phyloP scores from a whole-genome alignment of 2,113 vertebrate genomes.

The Dolichotis patagonum region DNA sequence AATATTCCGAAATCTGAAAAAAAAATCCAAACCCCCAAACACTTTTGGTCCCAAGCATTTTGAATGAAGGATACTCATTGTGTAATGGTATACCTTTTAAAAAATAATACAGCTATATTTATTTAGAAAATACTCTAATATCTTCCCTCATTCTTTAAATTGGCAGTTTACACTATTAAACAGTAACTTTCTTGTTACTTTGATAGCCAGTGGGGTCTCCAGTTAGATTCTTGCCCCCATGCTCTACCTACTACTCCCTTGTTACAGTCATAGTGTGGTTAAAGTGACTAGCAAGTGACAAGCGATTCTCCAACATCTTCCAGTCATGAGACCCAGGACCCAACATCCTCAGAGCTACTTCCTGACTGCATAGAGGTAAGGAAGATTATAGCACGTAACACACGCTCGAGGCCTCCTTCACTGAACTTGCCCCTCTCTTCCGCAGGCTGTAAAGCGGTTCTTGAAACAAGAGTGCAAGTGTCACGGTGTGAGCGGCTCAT shows the following conservation, averaged over 20 bases:
- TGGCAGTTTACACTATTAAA: background rate
- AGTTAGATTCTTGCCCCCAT: background rate
- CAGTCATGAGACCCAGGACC: background rate
- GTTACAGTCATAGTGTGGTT: background rate
- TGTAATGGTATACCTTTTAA: background rate
- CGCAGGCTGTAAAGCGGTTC: constrained; percentile 95
- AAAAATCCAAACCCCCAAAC: background rate
- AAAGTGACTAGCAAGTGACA: background rate
- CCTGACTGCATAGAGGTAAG: background rate
- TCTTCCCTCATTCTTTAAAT: background rate
- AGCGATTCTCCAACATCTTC: background rate
- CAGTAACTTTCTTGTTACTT: background rate
- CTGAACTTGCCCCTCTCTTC: constrained; percentile 60
- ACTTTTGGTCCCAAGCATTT: background rate
- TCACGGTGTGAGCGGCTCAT: constrained; percentile 97
- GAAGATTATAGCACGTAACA: background rate
- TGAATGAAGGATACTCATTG: background rate
- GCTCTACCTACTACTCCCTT: background rate
- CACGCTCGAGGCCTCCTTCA: background rate
- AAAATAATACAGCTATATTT: background rate
- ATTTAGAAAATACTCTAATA: constrained; percentile 11
- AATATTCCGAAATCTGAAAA: background rate
- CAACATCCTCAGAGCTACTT: constrained; percentile 20
- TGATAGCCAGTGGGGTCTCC: background rate
- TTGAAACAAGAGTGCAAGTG: constrained; percentile 97